Conservation (phyloP, 2,113 vertebrate genomes). For the Donacobius atricapilla region DNA sequence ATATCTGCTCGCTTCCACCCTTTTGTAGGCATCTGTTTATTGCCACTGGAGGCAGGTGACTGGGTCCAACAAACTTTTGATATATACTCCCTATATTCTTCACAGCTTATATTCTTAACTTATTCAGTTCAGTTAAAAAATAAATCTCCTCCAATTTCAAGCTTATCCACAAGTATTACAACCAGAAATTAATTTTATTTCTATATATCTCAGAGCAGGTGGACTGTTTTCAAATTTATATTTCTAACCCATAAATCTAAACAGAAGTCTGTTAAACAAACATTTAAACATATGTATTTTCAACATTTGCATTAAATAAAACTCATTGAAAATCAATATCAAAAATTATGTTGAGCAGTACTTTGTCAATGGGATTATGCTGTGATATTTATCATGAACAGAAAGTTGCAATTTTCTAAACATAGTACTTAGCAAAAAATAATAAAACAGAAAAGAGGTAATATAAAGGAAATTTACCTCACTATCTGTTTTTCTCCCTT, state of each 20-base stretch:
- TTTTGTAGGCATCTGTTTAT: not conserved
- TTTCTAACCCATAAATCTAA: not conserved
- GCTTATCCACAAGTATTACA: not conserved
- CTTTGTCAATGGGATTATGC: not conserved
- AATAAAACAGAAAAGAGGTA: not conserved
- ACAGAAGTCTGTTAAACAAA: not conserved
- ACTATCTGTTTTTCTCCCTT: constrained; percentile 28
- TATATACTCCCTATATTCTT: not conserved
- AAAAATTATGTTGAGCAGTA: not conserved
- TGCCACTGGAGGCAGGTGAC: not conserved
- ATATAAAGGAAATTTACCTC: constrained; percentile 50
- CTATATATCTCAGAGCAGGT: not conserved
- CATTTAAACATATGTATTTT: not conserved
- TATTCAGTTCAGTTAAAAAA: not conserved
- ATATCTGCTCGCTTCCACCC: not conserved
- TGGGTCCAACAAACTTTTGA: not conserved
- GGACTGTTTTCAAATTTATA: not conserved
- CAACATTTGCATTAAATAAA: not conserved
- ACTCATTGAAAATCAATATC: not conserved
- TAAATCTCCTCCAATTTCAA: not conserved
- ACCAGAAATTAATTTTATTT: not conserved
- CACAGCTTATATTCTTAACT: not conserved
- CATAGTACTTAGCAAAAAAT: not conserved
- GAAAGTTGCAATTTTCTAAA: not conserved
- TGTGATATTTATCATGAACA: not conserved